These are phyloP conservation scores for Meandrusa payeni DNA, from an alignment of 2,888 invertebrate genomes.

Conservation along the genomic window DNA sequence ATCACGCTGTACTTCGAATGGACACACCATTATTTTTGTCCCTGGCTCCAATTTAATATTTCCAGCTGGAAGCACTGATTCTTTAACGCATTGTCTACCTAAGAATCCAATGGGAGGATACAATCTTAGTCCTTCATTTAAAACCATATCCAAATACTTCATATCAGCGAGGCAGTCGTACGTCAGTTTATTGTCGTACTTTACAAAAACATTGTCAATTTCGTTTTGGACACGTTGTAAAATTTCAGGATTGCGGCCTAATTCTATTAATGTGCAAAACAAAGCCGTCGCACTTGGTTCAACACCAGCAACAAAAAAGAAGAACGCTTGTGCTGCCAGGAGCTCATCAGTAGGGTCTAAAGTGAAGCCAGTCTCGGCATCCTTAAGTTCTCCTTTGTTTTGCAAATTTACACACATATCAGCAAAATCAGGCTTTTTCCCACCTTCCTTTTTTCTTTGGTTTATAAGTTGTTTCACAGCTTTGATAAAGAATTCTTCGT, in stretches of 20 bases:
- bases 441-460: conserved; percentile 41
- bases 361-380: conserved; percentile 42
- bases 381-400: conserved; percentile 44
- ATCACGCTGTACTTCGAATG: conserved; percentile 60
- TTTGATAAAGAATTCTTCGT: conserved; percentile 50
- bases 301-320: conserved; percentile 61
- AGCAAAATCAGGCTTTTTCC: conserved; percentile 52
- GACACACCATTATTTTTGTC: conserved; percentile 44
- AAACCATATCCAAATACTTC: conserved; percentile 51
- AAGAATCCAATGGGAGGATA: conserved; percentile 50
- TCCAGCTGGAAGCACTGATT: conserved; percentile 50
- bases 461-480: conserved; percentile 51
- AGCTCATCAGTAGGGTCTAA: conserved; percentile 54
- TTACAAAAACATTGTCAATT: conserved; percentile 43
- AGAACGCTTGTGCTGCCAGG: conserved; percentile 55
- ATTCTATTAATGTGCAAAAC: conserved; percentile 44
- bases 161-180: conserved; percentile 45
- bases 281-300: conserved; percentile 56
- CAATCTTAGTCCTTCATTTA: conserved; percentile 46
- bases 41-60: conserved; percentile 52
- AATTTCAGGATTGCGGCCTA: conserved; percentile 51
- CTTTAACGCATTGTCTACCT: conserved; percentile 41
- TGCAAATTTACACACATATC: conserved; percentile 54
- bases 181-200: conserved; percentile 38
- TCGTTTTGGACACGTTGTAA: conserved; percentile 50